A percentile compares a stretch with the other conserved stretches of the same genome.
phyloP scores from a whole-genome alignment of 35 echinoderm and acorn worm genomes.

The Ptychodera flava region DNA sequence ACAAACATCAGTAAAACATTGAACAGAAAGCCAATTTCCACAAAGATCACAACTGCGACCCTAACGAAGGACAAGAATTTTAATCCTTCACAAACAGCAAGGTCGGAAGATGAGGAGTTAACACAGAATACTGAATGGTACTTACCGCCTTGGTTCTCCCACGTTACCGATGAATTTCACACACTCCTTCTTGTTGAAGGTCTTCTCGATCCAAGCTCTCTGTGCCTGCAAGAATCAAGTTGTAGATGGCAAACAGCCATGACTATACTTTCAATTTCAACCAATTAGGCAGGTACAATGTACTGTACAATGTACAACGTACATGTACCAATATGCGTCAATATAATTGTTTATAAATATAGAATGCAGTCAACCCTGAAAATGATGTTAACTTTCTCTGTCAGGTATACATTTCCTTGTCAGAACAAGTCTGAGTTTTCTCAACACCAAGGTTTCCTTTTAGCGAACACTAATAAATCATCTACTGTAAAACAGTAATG shows the following conservation, averaged over 20 bases:
- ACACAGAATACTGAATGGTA: no score
- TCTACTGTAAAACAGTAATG: no score
- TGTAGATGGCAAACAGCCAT: no score
- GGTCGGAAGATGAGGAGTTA: no score
- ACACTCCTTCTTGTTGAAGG: constrained; percentile 47
- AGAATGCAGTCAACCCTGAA: neutral
- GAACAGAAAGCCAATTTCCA: no score
- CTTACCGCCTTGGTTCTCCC: constrained; percentile 37
- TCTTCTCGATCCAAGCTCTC: constrained; percentile 41
- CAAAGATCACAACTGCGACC: no score
- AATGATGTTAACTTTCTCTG: neutral
- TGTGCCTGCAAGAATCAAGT: constrained; percentile 13
- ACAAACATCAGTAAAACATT: no score
- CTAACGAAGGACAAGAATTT: no score
- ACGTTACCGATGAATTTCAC: constrained; percentile 18
- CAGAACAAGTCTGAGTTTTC: no score
- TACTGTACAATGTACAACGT: neutral
- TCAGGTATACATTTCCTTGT: neutral
- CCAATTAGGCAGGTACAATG: neutral
- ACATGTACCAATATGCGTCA: neutral
- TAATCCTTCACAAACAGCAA: no score
- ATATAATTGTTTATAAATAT: neutral
- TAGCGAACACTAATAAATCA: no score
- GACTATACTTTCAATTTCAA: neutral
- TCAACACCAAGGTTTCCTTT: no score